These are phyloP conservation scores for Cliona cf. orientalis DNA, from an alignment of 37 sponge, comb jelly and placozoan species.

Conservation along the genomic window DNA sequence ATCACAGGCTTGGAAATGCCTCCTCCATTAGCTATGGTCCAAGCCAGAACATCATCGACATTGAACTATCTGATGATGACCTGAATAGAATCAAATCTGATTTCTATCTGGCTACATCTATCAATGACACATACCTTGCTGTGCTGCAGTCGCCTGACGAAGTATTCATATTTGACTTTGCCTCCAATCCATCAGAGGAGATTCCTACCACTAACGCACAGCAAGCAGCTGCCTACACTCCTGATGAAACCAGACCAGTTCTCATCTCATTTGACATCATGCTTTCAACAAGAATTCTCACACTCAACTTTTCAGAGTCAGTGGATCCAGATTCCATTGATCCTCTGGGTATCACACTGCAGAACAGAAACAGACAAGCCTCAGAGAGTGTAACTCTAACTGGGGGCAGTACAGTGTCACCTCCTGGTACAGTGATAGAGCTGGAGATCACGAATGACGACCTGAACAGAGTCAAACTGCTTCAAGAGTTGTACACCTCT, in stretches of 20 bases:
- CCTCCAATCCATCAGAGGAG: slow-evolving; percentile 76
- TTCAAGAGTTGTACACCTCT: slow-evolving; percentile 68
- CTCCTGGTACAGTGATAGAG: slow-evolving; percentile 54
- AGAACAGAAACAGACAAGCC: slow-evolving; percentile 66
- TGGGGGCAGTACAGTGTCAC: slow-evolving; percentile 61
- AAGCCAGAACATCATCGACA: slow-evolving; percentile 18
- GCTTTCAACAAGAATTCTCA: slow-evolving; percentile 73
- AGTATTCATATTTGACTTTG: slow-evolving; percentile 80
- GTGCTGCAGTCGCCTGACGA: slow-evolving; percentile 13
- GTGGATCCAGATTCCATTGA: slow-evolving; percentile 63
- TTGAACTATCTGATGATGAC: slow-evolving; percentile 56
- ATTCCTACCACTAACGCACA: slow-evolving; percentile 25
- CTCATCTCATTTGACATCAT: slow-evolving; percentile 70
- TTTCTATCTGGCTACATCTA: slow-evolving; percentile 54
- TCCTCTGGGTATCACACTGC: slow-evolving; percentile 74
- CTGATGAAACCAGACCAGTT: slow-evolving; percentile 70
- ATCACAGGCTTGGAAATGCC: slow-evolving; percentile 48
- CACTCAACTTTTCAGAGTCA: slow-evolving; percentile 77
- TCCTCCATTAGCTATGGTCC: slow-evolving; percentile 51
- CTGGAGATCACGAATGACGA: slow-evolving; percentile 56
- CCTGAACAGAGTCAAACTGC: slow-evolving; percentile 74
- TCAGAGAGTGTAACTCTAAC: slow-evolving; percentile 40
- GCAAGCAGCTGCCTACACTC: slow-evolving; percentile 17
- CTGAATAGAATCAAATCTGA: slow-evolving; percentile 71
- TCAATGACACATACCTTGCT: slow-evolving; percentile 69